Evolutionary conservation across 2,113 vertebrate species (phyloP), one percentile per base, ranked within the genome.

Genomic region (Anser cygnoides): DNA sequence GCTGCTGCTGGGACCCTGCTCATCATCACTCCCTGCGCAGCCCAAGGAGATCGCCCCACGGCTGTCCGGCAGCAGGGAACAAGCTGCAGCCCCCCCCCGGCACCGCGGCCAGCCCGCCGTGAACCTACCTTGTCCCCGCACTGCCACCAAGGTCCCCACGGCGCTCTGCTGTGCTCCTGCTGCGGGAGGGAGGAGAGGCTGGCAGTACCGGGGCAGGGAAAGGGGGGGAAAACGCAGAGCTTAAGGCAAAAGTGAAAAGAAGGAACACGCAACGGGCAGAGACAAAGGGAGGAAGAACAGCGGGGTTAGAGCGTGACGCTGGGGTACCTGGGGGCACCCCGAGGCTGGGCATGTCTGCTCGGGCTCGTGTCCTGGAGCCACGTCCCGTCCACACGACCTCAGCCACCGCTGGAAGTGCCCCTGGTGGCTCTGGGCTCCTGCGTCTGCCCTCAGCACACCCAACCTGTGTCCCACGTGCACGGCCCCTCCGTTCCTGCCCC

Each of bases 311-410:
- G 59, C 46, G 81, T 3, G 23, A 26, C 37, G 28, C 39, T 2
- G 18, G 0, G 0, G 85, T 73, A 93, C 75, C 86, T 90, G 72
- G 71, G 87, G 59, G 28, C 88, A 68, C 16, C 11, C 20, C 1
- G 9, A n/a, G 68, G 78, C 80, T 90, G 66, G n/a, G 66, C 21
- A n/a, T 8, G 33, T 22, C 29, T 63, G 65, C 41, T 31, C 33
- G 21, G 31, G 58, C 58, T n/a, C 18, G 19, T 19, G 22, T 61
- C 22, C 61, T 0, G 0, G 78, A 82, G 63, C 43, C 5, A 0
- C 6, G 62, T 89, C 43, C 80, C 28, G 10, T 54, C 3, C 3
- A 10, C n/a, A 11, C 28, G 43, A 59, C 29, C 0, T 0, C 15
- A 82, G 70, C 77, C 67, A 55, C 1, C 0, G n/a, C 41, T 41